Conservation (phyloP, 2,113 vertebrate species). For the Aptenodytes forsteri region DNA sequence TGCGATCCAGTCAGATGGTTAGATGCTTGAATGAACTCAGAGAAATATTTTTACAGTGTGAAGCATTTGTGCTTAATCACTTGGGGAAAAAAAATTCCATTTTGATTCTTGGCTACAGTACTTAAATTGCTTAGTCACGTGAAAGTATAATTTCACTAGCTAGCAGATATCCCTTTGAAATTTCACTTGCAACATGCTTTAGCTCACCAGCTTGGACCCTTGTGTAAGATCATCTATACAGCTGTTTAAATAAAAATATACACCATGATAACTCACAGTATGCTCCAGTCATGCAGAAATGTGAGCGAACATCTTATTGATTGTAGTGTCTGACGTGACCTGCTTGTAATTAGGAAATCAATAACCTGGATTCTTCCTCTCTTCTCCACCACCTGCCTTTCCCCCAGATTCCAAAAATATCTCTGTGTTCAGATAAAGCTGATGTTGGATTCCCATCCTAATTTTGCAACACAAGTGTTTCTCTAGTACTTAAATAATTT, state of each 20-base stretch:
- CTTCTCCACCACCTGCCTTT: neutral
- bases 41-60: slow-evolving; percentile 24
- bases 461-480: neutral
- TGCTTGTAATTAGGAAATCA: slow-evolving; percentile 13
- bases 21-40: slow-evolving; percentile 12
- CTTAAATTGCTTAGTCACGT: slow-evolving; percentile 16
- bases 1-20: slow-evolving; percentile 5
- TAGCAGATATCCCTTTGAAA: neutral
- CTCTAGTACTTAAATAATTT: neutral
- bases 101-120: slow-evolving; percentile 30
- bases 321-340: neutral
- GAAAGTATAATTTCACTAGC: neutral
- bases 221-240: neutral
- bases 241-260: slow-evolving; percentile 30
- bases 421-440: neutral
- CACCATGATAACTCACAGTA: neutral
- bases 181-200: neutral
- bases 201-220: neutral
- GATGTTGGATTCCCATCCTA: neutral
- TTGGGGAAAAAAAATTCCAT: neutral
- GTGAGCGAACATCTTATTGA: slow-evolving; percentile 12
- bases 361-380: neutral
- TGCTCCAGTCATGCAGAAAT: slow-evolving; percentile 22
- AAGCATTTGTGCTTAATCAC: slow-evolving; percentile 29
- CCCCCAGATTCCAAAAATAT: neutral